Percentiles rank a stretch among this genome's conserved stretches.
phyloP scores from a whole-genome alignment of 2,888 invertebrate species.

The Drosophila mimetica region DNA sequence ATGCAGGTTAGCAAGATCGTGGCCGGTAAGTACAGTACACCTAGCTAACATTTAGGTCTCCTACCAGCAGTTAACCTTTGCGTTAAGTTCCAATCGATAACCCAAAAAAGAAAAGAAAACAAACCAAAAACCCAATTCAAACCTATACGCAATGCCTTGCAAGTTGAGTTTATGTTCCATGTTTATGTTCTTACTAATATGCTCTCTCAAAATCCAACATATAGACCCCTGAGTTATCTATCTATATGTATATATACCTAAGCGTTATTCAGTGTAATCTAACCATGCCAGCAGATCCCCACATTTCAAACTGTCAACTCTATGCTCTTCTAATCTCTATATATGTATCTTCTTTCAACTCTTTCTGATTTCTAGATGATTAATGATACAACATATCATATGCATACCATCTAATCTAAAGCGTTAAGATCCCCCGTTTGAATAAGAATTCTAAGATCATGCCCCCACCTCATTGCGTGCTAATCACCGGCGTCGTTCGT shows the following conservation, averaged over 20 bases:
- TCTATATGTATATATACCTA: slow-evolving; percentile 45
- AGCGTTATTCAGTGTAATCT: slow-evolving; percentile 54
- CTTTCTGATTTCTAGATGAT: slow-evolving; percentile 84
- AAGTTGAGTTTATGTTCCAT: slow-evolving; percentile 67
- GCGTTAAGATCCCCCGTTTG: slow-evolving; percentile 56
- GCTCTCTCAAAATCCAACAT: slow-evolving; percentile 42
- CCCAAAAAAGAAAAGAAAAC: slow-evolving; percentile 25
- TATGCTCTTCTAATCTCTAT: slow-evolving; percentile 81
- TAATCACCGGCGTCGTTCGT: slow-evolving; percentile 53
- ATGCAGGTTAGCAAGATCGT: slow-evolving; percentile 98
- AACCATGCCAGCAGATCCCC: slow-evolving; percentile 35
- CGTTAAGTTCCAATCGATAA: slow-evolving; percentile 58
- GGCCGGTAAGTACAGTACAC: slow-evolving; percentile 89
- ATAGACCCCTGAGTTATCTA: slow-evolving; percentile 29
- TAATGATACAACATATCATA: slow-evolving; percentile 79
- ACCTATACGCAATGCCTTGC: slow-evolving; percentile 56
- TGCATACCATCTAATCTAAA: slow-evolving; percentile 65
- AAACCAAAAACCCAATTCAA: slow-evolving; percentile 35
- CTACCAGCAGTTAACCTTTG: slow-evolving; percentile 23
- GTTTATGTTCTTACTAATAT: slow-evolving; percentile 64
- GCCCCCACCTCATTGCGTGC: slow-evolving; percentile 58
- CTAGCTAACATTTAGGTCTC: slow-evolving; percentile 5
- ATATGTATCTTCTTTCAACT: slow-evolving; percentile 80
- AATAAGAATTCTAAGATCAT: slow-evolving; percentile 45
- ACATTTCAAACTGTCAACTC: slow-evolving; percentile 60